Base-by-base conservation (phyloP, 2,113 vertebrate genomes). In the Phylloscopus trochilus region DNA sequence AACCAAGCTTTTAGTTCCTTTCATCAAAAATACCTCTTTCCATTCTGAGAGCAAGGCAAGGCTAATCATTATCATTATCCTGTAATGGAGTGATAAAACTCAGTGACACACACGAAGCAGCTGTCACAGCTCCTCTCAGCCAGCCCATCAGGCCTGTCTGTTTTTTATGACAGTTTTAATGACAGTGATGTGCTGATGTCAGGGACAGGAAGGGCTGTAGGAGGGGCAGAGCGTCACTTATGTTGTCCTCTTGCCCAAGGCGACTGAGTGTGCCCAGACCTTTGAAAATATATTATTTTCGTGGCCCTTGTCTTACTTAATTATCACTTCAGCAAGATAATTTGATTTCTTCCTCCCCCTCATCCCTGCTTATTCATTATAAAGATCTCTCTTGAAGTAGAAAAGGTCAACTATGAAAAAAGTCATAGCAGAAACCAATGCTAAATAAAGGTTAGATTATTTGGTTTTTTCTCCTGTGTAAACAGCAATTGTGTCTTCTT, bases 11-110 rank as follows among this genome's bases (percentile, higher is more conserved):
- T 77, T 80, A 55, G 74, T 95, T 93, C 68, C 79, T 93, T 90
- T 83, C 72, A 58, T 83, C 79, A 87, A 83, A 96, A 97, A 88
- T 72, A 63, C 52, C 52, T 56, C 68, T 91, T 95, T 94, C 87
- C 79, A 75, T 86, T 90, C 85, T 21, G 88, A 94, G 76, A 90
- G 47, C 76, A 86, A 92, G 56, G 64, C 88, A 83, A 88, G 52
- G 83, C 89, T 95, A 95, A 97, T 96, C 91, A 92, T 89, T 93
- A 83, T 95, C 74, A 94, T 97, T 95, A 92, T 88, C 68, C 70
- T 81, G 82, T 90, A 93, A 85, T 49, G 47, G 85, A 90, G 91
- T 74, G 84, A 94, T 95, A 94, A 96, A 96, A 96, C 85, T 28
- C 87, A 93, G 85, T 89, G 94, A 93, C 94, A 96, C 56, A 74